Base-by-base conservation (phyloP, 2,888 invertebrate species). In the Leptarthrus brevirostris region DNA sequence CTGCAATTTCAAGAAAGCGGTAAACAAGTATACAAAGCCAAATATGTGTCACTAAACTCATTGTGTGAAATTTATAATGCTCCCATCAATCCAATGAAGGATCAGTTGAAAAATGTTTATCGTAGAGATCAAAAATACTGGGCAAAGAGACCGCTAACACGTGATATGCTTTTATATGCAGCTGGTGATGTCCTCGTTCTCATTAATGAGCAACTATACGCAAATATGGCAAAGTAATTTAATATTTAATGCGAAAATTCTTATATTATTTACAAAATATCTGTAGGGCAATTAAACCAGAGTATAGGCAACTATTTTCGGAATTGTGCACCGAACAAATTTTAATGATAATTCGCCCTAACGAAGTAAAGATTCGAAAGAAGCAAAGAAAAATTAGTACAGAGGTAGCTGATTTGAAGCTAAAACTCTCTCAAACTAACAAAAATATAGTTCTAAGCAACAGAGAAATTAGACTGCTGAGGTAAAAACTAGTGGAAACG, bases 21-120 rank as follows among this genome's bases (percentile, higher is more conserved):
- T 76, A 93, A 94, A 80, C 96, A 97, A 36, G 94, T 97, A 66
- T 95, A 96, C 83, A 97, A 97, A 87, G 95, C 96, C 70, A 96
- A 97, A 86, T 95, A 95, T 83, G 91, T 96, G 58, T 95, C 95
- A 79, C 87, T 97, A 74, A 95, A 96, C 86, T 93, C 96, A 71
- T 87, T 98, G 72, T 97, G 97, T 85, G 93, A 96, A 84, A 88
- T 92, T 77, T 95, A 96, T 83, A 93, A 92, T 81, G 94, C 94
- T 58, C 93, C 94, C 0, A 89, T 91, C 81, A 97, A 96, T 86
- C 94, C 95, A 0, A 91, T 96, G 86, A 97, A 96, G 83, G 96
- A 96, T 82, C 94, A 95, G 82, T 84, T 94, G 73, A 94, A 94
- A 84, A 92, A 92, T 85, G 91, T 95, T 47, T 95, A 95, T 82